Evolutionary conservation across 1,140 invertebrate species (phyloP).

Genomic region (Penaeus vannamei): DNA sequence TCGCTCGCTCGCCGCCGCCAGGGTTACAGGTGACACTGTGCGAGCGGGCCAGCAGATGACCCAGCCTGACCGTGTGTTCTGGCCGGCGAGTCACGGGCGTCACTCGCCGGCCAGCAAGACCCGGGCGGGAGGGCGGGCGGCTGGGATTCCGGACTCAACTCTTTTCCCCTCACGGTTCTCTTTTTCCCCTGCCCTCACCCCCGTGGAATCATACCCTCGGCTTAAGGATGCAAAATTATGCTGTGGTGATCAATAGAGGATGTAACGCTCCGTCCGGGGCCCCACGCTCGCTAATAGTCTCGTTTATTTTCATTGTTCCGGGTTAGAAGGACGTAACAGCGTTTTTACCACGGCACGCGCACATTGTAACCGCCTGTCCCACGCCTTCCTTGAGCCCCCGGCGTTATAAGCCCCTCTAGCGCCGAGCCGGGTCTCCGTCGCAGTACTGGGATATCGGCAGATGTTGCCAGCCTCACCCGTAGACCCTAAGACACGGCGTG

Average conservation of each 20-base stretch:
- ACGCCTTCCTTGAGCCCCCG: constrained; percentile 31
- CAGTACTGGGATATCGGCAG: constrained; percentile 63
- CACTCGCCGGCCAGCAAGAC: constrained; percentile 37
- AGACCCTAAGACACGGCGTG: constrained; percentile 55
- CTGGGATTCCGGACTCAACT: constrained; percentile 19
- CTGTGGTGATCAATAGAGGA: constrained; percentile 68
- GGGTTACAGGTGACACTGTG: no score
- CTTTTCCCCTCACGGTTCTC: constrained; percentile 53
- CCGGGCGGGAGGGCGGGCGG: constrained; percentile 3
- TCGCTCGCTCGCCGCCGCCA: no score
- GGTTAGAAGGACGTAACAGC: constrained; percentile 54
- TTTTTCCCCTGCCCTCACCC: constrained; percentile 61
- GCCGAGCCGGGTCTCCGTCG: constrained; percentile 38
- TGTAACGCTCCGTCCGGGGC: constrained; percentile 64
- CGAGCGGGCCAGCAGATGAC: no score
- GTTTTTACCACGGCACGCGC: constrained; percentile 51
- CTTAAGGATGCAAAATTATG: constrained; percentile 68
- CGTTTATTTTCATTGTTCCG: constrained; percentile 68
- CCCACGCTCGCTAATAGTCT: constrained; percentile 67
- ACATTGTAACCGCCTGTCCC: constrained; percentile 22
- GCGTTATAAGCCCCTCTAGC: constrained; percentile 47
- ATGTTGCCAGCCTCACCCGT: constrained; percentile 14
- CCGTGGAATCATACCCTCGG: constrained; percentile 68
- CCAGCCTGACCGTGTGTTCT: neutral
- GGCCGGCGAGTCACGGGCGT: constrained; percentile 42